phyloP scores from a whole-genome alignment of 2,888 invertebrate genomes.

The Drosophila niveifrons region DNA sequence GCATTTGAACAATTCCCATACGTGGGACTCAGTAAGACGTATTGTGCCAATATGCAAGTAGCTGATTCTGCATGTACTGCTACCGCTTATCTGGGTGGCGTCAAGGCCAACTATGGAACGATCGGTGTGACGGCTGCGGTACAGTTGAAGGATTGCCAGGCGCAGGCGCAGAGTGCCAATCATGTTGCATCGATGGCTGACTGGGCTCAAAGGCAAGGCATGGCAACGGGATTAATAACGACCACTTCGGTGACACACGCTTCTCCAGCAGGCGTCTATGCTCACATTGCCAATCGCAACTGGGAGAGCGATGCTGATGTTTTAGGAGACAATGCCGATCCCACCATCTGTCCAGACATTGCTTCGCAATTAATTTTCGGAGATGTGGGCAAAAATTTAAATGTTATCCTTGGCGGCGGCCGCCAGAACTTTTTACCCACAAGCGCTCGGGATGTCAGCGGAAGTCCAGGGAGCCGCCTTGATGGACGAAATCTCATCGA shows the following conservation, averaged over 20 bases:
- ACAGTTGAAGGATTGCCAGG: slow-evolving; percentile 88
- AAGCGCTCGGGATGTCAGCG: slow-evolving; percentile 86
- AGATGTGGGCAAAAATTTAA: slow-evolving; percentile 89
- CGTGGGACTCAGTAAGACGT: slow-evolving; percentile 92
- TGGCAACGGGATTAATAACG: slow-evolving; percentile 90
- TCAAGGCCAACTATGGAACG: slow-evolving; percentile 92
- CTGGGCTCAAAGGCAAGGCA: slow-evolving; percentile 90
- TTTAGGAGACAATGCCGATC: slow-evolving; percentile 85
- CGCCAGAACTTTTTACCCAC: slow-evolving; percentile 89
- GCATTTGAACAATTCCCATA: slow-evolving; percentile 92
- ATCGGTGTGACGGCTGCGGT: slow-evolving; percentile 91
- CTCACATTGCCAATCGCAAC: slow-evolving; percentile 89
- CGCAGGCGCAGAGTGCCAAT: slow-evolving; percentile 87
- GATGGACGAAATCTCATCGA: slow-evolving; percentile 89
- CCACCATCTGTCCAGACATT: slow-evolving; percentile 89
- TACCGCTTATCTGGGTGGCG: slow-evolving; percentile 92
- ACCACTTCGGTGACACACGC: slow-evolving; percentile 93
- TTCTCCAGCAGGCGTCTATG: slow-evolving; percentile 91
- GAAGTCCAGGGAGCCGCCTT: slow-evolving; percentile 86
- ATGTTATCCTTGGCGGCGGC: slow-evolving; percentile 93
- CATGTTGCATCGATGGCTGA: slow-evolving; percentile 89
- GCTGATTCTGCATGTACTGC: slow-evolving; percentile 94
- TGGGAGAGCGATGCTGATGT: slow-evolving; percentile 91
- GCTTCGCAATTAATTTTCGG: slow-evolving; percentile 90
- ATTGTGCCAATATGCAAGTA: slow-evolving; percentile 92